These are phyloP conservation scores for Pectinophora gossypiella DNA, from an alignment of 1,140 invertebrate genomes.

Conservation along the genomic window DNA sequence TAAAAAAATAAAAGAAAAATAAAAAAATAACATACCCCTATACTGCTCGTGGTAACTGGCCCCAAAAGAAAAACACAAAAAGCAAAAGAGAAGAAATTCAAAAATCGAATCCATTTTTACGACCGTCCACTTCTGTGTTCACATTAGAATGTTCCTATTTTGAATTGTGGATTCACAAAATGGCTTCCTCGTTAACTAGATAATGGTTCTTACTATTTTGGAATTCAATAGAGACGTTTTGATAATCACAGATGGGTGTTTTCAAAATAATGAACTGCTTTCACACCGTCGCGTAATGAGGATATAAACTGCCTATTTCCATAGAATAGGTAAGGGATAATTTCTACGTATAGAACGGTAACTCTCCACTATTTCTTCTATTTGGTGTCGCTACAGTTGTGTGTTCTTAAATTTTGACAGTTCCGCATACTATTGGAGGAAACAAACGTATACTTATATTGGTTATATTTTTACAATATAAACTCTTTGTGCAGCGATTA, in stretches of 20 bases:
- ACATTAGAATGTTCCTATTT: neutral
- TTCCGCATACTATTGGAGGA: no score
- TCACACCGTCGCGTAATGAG: neutral
- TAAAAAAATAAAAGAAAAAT: conserved; percentile 7
- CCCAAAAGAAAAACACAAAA: conserved; percentile 12
- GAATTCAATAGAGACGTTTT: neutral
- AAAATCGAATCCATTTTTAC: conserved; percentile 9
- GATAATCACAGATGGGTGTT: neutral
- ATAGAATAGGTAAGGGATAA: no score
- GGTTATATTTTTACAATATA: no score
- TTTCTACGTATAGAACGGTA: no score
- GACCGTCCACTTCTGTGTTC: neutral
- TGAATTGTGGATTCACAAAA: neutral
- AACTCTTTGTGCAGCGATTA: no score
- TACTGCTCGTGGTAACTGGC: conserved; percentile 50
- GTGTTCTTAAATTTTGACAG: no score
- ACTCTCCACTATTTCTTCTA: no score
- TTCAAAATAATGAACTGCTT: neutral
- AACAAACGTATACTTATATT: no score
- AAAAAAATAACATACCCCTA: conserved; percentile 32
- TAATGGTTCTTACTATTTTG: neutral
- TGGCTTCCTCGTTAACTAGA: neutral
- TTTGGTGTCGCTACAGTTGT: no score
- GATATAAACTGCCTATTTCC: no score
- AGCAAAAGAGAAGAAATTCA: conserved; percentile 5